A percentile compares a stretch with the other conserved stretches of the same genome.
Evolutionary conservation across 1,140 invertebrate genomes (phyloP).

Genomic region (Steinernema khuongi): DNA sequence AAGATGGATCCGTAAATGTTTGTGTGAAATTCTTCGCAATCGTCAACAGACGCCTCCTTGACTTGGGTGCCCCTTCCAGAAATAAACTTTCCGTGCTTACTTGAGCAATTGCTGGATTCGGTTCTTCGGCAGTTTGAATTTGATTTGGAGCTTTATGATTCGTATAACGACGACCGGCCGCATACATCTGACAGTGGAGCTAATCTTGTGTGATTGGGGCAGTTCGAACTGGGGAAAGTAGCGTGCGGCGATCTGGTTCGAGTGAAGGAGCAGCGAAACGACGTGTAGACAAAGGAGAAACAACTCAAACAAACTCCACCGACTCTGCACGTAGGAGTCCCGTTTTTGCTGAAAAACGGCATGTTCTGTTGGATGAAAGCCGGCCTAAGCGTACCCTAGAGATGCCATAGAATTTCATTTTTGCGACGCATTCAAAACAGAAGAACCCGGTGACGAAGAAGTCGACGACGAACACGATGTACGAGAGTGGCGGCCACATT

Average conservation of each 20-base stretch:
- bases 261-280: slow-evolving; percentile 26
- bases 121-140: slow-evolving; percentile 98
- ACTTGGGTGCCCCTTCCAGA: neutral
- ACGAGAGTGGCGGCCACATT: slow-evolving; percentile 38
- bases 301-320: slow-evolving; percentile 94
- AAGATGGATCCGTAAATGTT: too few species aligned
- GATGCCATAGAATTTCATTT: slow-evolving; percentile 34
- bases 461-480: slow-evolving; percentile 47
- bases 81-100: slow-evolving; percentile 64
- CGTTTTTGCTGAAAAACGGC: slow-evolving; percentile 26
- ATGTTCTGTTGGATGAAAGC: neutral
- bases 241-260: slow-evolving; percentile 32
- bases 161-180: slow-evolving; percentile 94
- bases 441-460: slow-evolving; percentile 44
- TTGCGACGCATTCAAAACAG: slow-evolving; percentile 45
- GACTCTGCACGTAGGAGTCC: slow-evolving; percentile 61
- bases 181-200: slow-evolving; percentile 74
- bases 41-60: too few species aligned
- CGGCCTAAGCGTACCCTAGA: slow-evolving; percentile 11
- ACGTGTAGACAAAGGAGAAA: slow-evolving; percentile 22
- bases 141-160: slow-evolving; percentile 90
- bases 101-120: slow-evolving; percentile 99
- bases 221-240: slow-evolving; percentile 11
- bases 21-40: too few species aligned
- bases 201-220: slow-evolving; percentile 65